Conservation (phyloP, 1,140 invertebrate genomes). For the Neomicropteryx cornuta region DNA sequence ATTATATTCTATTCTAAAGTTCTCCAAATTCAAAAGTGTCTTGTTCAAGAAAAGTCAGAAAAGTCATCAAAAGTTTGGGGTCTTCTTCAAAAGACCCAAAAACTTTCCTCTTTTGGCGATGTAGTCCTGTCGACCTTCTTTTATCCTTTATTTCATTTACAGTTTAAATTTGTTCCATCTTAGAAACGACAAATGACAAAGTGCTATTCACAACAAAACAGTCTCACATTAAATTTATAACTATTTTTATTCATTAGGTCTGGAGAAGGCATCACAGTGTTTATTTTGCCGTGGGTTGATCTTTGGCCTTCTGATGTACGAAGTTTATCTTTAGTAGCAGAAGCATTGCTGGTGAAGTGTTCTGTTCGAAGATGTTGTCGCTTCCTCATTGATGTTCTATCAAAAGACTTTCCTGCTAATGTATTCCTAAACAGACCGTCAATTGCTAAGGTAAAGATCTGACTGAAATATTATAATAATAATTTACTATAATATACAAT, state of each 20-base stretch:
- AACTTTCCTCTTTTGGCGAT: too few species aligned
- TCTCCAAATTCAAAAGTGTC: too few species aligned
- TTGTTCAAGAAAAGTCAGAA: too few species aligned
- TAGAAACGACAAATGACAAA: too few species aligned
- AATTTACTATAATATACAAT: neutral
- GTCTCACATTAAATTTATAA: too few species aligned
- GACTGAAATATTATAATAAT: neutral
- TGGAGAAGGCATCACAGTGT: constrained; percentile 34
- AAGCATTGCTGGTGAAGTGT: constrained; percentile 35
- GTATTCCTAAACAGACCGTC: constrained; percentile 54
- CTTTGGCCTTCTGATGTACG: constrained; percentile 41
- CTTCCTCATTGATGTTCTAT: constrained; percentile 52
- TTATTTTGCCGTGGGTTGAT: constrained; percentile 45
- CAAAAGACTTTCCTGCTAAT: constrained; percentile 57
- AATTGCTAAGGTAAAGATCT: constrained; percentile 41
- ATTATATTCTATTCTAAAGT: too few species aligned
- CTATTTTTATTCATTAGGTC: constrained; percentile 17
- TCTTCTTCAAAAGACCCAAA: too few species aligned
- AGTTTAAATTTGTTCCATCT: too few species aligned
- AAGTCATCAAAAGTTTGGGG: too few species aligned
- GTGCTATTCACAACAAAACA: too few species aligned
- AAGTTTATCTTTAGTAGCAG: constrained; percentile 41
- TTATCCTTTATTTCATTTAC: too few species aligned
- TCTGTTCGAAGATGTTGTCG: constrained; percentile 42
- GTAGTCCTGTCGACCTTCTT: too few species aligned